Percentiles rank a stretch among this genome's conserved stretches.
Conservation (phyloP, 2,888 invertebrate genomes). For the Diloba caeruleocephala region DNA sequence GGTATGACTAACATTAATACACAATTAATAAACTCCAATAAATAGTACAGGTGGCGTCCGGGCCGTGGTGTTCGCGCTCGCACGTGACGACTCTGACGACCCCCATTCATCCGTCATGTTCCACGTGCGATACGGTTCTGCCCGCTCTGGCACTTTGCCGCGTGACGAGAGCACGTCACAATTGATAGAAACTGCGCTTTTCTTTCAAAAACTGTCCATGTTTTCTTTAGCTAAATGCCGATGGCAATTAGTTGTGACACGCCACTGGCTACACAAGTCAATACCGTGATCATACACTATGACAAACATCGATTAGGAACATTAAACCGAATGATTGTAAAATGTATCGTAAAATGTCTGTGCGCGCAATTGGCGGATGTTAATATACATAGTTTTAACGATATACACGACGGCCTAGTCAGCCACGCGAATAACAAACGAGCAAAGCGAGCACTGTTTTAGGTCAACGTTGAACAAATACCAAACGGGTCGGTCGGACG, state of each 20-base stretch:
- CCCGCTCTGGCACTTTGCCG: conserved; percentile 82
- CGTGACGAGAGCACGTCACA: conserved; percentile 75
- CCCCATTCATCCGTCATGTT: conserved; percentile 84
- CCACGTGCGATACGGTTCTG: conserved; percentile 73
- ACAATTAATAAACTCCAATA: conserved; percentile 33
- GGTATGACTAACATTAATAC: conserved; percentile 9
- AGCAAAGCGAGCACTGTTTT: conserved; percentile 88
- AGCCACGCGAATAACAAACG: conserved; percentile 86
- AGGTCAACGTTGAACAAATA: conserved; percentile 89
- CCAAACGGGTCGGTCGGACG: conserved; percentile 88
- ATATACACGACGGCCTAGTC: conserved; percentile 70
- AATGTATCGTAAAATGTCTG: conserved; percentile 36
- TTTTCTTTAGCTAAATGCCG: conserved; percentile 40
- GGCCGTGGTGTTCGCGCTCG: conserved; percentile 42
- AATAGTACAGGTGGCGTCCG: conserved; percentile 40
- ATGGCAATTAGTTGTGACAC: conserved; percentile 32
- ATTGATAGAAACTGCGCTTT: conserved; percentile 64
- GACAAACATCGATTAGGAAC: conserved; percentile 18
- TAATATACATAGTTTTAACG: conserved; percentile 57
- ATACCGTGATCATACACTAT: conserved; percentile 9
- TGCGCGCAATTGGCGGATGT: conserved; percentile 49
- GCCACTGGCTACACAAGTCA: conserved; percentile 1
- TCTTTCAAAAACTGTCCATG: conserved; percentile 55
- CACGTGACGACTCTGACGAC: conserved; percentile 72
- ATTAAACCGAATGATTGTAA: conserved; percentile 34